Evolutionary conservation across 2,113 vertebrate species (phyloP).

Genomic region (Corythornis cristatus): DNA sequence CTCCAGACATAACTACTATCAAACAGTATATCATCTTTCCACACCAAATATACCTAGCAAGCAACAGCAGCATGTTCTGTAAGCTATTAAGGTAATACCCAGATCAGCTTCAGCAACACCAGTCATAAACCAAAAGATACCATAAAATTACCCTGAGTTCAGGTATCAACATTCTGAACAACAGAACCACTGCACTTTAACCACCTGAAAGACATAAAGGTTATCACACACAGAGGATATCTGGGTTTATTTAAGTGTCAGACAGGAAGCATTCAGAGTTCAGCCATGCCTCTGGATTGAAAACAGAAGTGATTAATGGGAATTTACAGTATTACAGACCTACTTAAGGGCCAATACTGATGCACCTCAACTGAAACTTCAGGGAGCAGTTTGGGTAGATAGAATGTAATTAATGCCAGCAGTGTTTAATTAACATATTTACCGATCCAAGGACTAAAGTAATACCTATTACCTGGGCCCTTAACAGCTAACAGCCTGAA

Average conservation of each 20-base stretch:
- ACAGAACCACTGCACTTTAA: not conserved
- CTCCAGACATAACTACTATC: not conserved
- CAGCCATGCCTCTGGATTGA: not conserved
- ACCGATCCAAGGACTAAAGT: not conserved
- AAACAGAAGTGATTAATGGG: not conserved
- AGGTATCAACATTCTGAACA: not conserved
- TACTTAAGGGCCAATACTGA: not conserved
- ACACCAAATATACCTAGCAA: not conserved
- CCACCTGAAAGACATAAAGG: not conserved
- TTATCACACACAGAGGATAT: not conserved
- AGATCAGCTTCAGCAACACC: not conserved
- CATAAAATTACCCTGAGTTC: not conserved
- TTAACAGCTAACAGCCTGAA: not conserved
- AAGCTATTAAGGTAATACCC: not conserved
- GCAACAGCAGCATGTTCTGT: not conserved
- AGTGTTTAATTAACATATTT: conserved; percentile 37
- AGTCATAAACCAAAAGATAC: not conserved
- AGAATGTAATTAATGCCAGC: not conserved
- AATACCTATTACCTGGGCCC: not conserved
- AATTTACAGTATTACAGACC: not conserved
- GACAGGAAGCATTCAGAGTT: not conserved
- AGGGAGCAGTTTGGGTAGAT: not conserved
- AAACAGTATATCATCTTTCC: not conserved
- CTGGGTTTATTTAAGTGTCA: not conserved
- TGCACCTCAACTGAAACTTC: conserved; percentile 8